Base-by-base conservation (phyloP, 2,113 vertebrate species). In the Pangasianodon gigas region DNA sequence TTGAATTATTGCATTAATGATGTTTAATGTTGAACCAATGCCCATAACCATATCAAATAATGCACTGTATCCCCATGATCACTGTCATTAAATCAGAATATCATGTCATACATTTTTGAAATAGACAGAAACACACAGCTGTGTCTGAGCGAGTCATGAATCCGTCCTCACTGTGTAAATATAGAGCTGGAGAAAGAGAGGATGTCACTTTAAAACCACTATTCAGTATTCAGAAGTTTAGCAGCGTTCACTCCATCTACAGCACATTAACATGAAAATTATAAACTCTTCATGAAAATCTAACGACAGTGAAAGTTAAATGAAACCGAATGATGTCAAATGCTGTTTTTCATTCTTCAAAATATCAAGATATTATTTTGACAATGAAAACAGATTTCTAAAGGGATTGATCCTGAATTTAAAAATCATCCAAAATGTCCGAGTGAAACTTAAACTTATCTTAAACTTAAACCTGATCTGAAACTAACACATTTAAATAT, bases 71-170 rank as follows among this genome's bases (percentile, higher is more conserved):
- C 71, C 24, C 87, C 52, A 32, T 83, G 8, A 54, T 41, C 58
- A 56, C 81, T 2, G 3, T 71, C 80, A 80, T 87, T 71, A 89
- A 58, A 87, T 44, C 52, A 89, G 69, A 32, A 21, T 48, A 71
- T 67, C 86, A 24, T 62, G 58, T 48, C 77, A 85, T 32, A 41
- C 48, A 37, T 58, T 86, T 90, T 81, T 89, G 65, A 89, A 91
- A 89, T 65, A 92, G 93, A 93, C 94, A 92, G 93, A 94, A 93
- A 90, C 88, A 92, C 94, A 93, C 95, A 96, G 95, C 91, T 96
- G 95, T 71, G 90, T 65, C 88, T 90, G 90, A 90, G 89, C 90
- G 93, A 93, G 91, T 46, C 93, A 92, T 16, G 95, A 95, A 96
- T 95, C 95, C 94, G 90, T 93, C 92, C 88, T 89, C 93, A 90